These are phyloP conservation scores for Siderastrea radians DNA, from an alignment of 92 coral and sea anemone species.

Conservation along the genomic window DNA sequence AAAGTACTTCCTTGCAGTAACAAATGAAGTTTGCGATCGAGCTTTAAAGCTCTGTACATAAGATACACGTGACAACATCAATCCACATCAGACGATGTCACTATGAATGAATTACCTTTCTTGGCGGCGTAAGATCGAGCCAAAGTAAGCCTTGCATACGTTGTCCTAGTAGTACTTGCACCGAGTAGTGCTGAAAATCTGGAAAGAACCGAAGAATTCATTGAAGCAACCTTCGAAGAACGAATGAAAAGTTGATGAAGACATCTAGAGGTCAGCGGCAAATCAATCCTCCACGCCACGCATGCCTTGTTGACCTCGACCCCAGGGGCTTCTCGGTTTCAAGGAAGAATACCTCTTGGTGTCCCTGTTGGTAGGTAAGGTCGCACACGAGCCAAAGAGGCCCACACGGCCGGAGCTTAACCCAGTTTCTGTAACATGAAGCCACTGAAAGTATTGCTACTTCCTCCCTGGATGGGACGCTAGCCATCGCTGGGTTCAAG, in stretches of 20 bases:
- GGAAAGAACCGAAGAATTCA: constrained; percentile 53
- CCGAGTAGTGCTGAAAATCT: constrained; percentile 51
- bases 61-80: background rate
- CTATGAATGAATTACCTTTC: constrained; percentile 69
- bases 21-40: too few relatives aligned
- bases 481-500: too few relatives aligned
- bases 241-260: too few relatives aligned
- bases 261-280: background rate
- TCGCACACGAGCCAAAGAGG: too few relatives aligned
- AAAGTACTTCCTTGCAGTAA: too few relatives aligned
- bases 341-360: background rate
- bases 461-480: too few relatives aligned
- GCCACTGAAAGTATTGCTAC: too few relatives aligned
- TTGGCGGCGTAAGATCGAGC: constrained; percentile 83
- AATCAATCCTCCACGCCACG: background rate
- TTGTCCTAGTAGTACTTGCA: constrained; percentile 44
- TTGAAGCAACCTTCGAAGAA: background rate
- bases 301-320: background rate
- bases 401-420: too few relatives aligned
- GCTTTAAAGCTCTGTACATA: background rate
- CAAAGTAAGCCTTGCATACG: constrained; percentile 57
- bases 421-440: too few relatives aligned
- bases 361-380: too few relatives aligned
- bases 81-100: background rate
- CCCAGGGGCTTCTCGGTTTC: background rate